Evolutionary conservation across 2,888 invertebrate genomes (phyloP), one percentile per base, ranked within the genome.

Genomic region (Campaea margaritaria): DNA sequence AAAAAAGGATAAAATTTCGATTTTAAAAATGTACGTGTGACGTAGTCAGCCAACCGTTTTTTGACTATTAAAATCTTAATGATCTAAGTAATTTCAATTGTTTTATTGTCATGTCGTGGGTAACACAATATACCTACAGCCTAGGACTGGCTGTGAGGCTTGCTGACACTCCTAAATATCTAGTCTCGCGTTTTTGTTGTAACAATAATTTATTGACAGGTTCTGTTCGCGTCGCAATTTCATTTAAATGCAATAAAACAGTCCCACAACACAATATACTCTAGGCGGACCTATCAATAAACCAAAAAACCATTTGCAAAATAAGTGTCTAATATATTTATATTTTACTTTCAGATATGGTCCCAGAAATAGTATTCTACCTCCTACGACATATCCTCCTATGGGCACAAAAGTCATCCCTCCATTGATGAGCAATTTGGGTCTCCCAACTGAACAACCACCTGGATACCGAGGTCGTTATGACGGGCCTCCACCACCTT

Each of bases 381-480:
- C 87, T 39, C 86, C 87, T 16, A 75, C 85, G 15, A 76, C 73
- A 16, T 91, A 87, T 66, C 87, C 87, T 39, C 83, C 84, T 15
- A 74, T 87, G 74, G 86, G 83, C 36, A 68, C 75, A 3, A 92
- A 91, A 79, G 83, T 84, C 27, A 77, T 87, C 58, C 84, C 85
- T 21, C 81, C 84, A 4, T 51, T 69, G 55, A 72, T 90, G 78
- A 79, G 81, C 48, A 81, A 66, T 68, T 68, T 86, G 38, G 78
- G 82, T 10, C 65, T 83, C 27, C 83, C 82, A 65, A 64, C 79
- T 31, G 89, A 89, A 31, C 86, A 80, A 28, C 82, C 84, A 21
- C 82, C 85, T n/a, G 85, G 85, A 5, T 91, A 87, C 73, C 81
- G 88, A 48, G 88, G 87, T 47, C 88, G 91, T 8, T 92, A 88